Percentiles rank a stretch among this genome's conserved stretches.
Conservation (phyloP, 2,888 invertebrate species). For the Philopedon plagiatum region DNA sequence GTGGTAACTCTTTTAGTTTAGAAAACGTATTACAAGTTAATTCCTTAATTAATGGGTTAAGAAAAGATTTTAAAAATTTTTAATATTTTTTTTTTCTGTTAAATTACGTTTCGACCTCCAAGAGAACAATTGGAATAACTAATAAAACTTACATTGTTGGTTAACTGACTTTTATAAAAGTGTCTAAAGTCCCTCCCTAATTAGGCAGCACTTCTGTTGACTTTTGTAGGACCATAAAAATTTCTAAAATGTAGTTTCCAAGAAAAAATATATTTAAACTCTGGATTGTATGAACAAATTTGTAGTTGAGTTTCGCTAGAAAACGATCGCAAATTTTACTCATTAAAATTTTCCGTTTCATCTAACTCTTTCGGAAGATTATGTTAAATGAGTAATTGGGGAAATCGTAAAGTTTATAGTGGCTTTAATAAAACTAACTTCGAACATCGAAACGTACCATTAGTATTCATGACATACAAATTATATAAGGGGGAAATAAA, state of each 20-base stretch:
- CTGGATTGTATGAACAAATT: neutral
- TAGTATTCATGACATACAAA: conserved; percentile 2
- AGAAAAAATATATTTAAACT: neutral
- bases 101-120: too few species aligned
- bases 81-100: too few species aligned
- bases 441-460: neutral
- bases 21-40: neutral
- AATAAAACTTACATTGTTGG: too few species aligned
- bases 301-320: neutral
- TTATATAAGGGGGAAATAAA: conserved; percentile 2
- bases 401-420: conserved; percentile 1
- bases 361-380: neutral
- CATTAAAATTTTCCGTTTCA: conserved; percentile 1
- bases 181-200: too few species aligned
- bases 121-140: too few species aligned
- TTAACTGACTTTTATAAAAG: too few species aligned
- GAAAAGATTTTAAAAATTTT: too few species aligned
- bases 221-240: too few species aligned
- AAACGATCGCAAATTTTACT: neutral
- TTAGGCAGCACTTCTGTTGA: too few species aligned
- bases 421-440: neutral
- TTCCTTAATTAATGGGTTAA: too few species aligned
- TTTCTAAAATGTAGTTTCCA: too few species aligned
- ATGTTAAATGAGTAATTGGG: neutral
- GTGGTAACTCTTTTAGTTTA: too few species aligned